Conservation (phyloP, 2,797 vertebrate genomes). For the Emys orbicularis region DNA sequence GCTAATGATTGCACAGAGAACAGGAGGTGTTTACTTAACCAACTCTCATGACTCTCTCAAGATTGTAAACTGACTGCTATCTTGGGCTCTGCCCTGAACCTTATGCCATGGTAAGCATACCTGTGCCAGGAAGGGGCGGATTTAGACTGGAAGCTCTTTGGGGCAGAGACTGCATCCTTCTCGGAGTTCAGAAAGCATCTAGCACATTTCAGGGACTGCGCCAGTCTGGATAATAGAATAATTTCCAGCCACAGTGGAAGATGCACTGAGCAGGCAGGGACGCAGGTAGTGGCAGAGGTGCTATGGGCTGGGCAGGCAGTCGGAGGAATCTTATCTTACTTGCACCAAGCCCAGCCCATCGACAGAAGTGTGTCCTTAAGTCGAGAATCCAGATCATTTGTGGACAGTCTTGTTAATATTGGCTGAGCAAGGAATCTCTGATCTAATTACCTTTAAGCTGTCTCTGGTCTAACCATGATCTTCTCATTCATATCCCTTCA, state of each 20-base stretch:
- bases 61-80: not conserved
- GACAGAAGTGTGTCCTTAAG: too few relatives aligned
- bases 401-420: too few relatives aligned
- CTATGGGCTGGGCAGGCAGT: not conserved
- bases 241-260: not conserved
- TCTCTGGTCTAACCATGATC: too few relatives aligned
- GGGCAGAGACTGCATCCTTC: not conserved
- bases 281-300: too few relatives aligned
- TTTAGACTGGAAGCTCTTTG: accelerated
- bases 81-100: accelerated
- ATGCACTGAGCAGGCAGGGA: not conserved
- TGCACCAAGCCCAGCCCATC: too few relatives aligned
- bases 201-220: not conserved
- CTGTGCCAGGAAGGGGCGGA: accelerated
- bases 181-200: too few relatives aligned
- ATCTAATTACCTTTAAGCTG: too few relatives aligned
- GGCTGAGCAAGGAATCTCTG: too few relatives aligned
- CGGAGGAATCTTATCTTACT: not conserved
- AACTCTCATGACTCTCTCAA: not conserved
- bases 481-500: too few relatives aligned
- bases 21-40: not conserved
- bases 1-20: not conserved
- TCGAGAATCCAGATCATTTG: too few relatives aligned
- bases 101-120: accelerated
- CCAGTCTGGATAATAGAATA: not conserved